Conservation (phyloP, 2,888 invertebrate species). For the Lasioglossum calceatum region DNA sequence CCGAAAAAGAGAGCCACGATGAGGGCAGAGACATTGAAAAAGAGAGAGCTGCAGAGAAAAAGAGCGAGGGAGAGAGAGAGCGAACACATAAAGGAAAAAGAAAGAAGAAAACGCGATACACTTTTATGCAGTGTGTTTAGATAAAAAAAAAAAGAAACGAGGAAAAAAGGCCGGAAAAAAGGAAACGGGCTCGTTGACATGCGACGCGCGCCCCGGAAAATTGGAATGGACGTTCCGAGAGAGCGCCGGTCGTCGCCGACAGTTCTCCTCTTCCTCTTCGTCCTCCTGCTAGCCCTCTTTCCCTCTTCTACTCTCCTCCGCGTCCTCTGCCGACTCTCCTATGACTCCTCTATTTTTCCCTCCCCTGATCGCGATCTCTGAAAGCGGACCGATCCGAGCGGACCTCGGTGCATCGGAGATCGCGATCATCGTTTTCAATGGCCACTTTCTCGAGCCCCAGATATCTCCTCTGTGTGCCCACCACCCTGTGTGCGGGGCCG, state of each 20-base stretch:
- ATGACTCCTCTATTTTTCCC: not conserved
- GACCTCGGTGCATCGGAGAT: conserved; percentile 23
- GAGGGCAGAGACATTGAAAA: not conserved
- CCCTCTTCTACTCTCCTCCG: not conserved
- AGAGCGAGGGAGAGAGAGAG: not conserved
- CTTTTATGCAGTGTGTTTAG: conserved; percentile 14
- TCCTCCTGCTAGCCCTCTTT: not conserved
- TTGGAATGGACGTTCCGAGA: conserved; percentile 55
- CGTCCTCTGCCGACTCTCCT: not conserved
- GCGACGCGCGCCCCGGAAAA: conserved; percentile 51
- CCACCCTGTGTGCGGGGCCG: not conserved
- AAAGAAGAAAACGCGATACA: not conserved
- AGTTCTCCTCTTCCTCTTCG: conserved; percentile 1
- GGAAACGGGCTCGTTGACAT: conserved; percentile 58
- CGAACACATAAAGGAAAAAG: not conserved
- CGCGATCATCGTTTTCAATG: conserved; percentile 38
- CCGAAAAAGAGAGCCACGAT: not conserved
- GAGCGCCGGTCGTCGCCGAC: conserved; percentile 35
- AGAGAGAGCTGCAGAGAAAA: not conserved
- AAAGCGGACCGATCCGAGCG: conserved; percentile 47
- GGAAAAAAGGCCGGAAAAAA: conserved; percentile 25
- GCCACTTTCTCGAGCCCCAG: conserved; percentile 36
- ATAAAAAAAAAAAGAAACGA: not conserved
- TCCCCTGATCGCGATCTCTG: conserved; percentile 49
- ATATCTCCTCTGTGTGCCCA: not conserved